Evolutionary conservation across 1,140 invertebrate genomes (phyloP), one percentile per base, ranked within the genome.

Genomic region (Polyergus mexicanus): DNA sequence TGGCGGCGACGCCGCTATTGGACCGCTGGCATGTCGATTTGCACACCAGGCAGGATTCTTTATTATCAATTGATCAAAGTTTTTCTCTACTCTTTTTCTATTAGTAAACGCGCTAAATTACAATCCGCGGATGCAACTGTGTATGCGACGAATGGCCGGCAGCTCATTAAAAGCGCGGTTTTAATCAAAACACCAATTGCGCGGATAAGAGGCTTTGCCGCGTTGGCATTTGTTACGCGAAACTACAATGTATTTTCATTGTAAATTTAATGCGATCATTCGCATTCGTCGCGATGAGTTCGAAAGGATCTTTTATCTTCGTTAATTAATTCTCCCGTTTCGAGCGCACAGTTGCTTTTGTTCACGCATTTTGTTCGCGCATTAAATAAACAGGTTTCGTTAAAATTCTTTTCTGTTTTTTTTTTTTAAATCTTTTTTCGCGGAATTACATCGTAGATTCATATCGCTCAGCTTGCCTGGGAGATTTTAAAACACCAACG

Each of bases 11-110:
- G 75, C 25, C 51, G 44, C 66, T 32, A 62, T 54, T 32, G 28
- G 28, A 60, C 38, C 66, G 54, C 68, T 25, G 78, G 28, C 38
- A 71, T 71, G 66, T 65, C 85, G 38, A 60, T 63, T 47, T 56
- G 78, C 84, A 60, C 80, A 65, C 56, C n/a, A 60, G 58, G 65
- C 78, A 44, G 32, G 28, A 72, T 38, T 69, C 62, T 66, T 86
- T 75, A 54, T 68, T 19, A 47, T n/a, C 65, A 63, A 87, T 87
- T 87, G 77, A 85, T 60, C 56, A 75, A 84, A 63, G 63, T 32
- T 32, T 35, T 28, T 44, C 3, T 44, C 7, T 32, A 32, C 32
- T 5, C 3, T 16, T 4, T 47, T 16, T 19, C 47, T 19, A 16
- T 66, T 58, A 16, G 28, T 13, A 62, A 32, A 51, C 7, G 80